phyloP scores from a whole-genome alignment of 1,140 invertebrate genomes.

The Oncopeltus fasciatus region DNA sequence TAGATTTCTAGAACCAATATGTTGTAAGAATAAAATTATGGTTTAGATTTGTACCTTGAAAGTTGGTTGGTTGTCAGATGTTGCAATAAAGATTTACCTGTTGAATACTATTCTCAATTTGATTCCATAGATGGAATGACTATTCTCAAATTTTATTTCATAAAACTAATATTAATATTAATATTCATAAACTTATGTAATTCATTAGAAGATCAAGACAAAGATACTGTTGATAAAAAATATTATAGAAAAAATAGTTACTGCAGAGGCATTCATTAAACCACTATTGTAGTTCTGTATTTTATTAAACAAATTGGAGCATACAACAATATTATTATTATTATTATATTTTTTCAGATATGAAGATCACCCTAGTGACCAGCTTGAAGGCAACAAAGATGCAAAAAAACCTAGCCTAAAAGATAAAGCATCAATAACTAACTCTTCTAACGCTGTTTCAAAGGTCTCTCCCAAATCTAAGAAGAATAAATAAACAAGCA shows the following conservation, averaged over 20 bases:
- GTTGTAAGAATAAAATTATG: too few species aligned
- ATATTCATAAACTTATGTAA: not conserved
- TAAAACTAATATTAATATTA: not conserved
- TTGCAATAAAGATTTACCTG: too few species aligned
- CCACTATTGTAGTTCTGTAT: not conserved
- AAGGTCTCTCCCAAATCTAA: slow-evolving; percentile 3
- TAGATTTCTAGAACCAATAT: too few species aligned
- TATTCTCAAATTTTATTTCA: too few species aligned
- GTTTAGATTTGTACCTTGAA: too few species aligned
- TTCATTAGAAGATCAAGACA: not conserved
- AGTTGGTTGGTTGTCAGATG: too few species aligned
- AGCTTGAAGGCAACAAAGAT: slow-evolving; percentile 5
- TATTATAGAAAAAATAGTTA: not conserved
- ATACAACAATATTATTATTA: not conserved
- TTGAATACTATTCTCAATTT: too few species aligned
- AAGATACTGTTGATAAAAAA: not conserved
- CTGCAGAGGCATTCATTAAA: not conserved
- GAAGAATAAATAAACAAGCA: not conserved
- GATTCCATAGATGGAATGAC: too few species aligned
- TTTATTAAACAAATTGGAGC: not conserved
- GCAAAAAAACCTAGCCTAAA: not conserved
- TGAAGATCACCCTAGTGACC: slow-evolving; percentile 21
- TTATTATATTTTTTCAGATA: slow-evolving; percentile 17
- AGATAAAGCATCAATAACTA: not conserved
- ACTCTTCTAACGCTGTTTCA: not conserved